These are phyloP conservation scores for Crotalus horridus DNA, from an alignment of 2,113 vertebrate genomes.

Conservation along the genomic window DNA sequence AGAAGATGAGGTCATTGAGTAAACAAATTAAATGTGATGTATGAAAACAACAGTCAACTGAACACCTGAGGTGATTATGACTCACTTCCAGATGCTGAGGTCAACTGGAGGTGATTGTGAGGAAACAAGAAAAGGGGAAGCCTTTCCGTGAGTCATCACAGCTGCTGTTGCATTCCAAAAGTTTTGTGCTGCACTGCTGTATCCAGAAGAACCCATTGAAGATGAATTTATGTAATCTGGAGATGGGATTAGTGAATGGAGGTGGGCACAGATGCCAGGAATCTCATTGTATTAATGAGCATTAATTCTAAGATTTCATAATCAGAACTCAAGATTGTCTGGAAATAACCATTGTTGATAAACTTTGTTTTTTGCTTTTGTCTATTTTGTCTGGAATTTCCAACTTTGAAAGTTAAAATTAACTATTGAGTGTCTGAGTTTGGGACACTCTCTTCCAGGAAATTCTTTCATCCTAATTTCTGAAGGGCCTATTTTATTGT, in stretches of 20 bases:
- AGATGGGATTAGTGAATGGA: not conserved
- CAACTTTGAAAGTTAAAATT: not conserved
- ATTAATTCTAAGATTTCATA: not conserved
- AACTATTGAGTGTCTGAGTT: not conserved
- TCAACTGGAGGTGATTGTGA: not conserved
- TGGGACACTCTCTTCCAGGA: not conserved
- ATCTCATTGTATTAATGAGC: not conserved
- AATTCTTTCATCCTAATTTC: no score
- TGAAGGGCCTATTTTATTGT: no score
- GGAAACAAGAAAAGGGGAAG: not conserved
- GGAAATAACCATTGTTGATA: not conserved
- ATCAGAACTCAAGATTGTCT: not conserved
- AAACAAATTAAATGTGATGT: not conserved
- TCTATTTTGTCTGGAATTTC: not conserved
- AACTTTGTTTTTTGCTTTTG: not conserved
- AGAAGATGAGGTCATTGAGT: not conserved
- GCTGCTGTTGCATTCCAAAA: not conserved
- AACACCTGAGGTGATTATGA: not conserved
- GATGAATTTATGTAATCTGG: not conserved
- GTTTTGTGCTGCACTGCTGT: not conserved
- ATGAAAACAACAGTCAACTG: not conserved
- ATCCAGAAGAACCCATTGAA: not conserved
- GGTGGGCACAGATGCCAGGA: not conserved
- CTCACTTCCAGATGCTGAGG: not conserved
- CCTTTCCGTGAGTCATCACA: not conserved